A percentile compares a stretch with the other conserved stretches of the same genome.
Conservation (phyloP, 2,797 vertebrate species). For the Leptodactylus fallax region DNA sequence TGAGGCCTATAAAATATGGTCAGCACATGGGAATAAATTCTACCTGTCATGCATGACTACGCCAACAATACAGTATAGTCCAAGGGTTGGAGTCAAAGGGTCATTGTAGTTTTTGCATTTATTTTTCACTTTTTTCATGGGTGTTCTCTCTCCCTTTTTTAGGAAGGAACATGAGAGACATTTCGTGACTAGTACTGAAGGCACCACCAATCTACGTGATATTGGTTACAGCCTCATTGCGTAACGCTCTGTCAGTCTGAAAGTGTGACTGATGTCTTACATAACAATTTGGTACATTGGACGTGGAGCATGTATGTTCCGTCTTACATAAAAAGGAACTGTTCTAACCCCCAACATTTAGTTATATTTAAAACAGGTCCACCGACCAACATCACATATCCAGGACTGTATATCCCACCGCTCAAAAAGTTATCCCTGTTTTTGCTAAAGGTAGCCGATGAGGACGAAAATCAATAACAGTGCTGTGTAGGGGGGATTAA, state of each 20-base stretch:
- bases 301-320: background rate
- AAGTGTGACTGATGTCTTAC: background rate
- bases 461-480: too few relatives aligned
- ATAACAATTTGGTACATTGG: background rate
- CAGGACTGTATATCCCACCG: background rate
- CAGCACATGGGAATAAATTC: too few relatives aligned
- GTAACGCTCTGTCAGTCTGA: constrained; percentile 6
- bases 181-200: constrained; percentile 22
- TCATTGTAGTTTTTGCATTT: background rate
- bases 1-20: background rate
- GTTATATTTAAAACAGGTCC: background rate
- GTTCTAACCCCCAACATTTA: background rate
- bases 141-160: background rate
- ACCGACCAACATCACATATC: background rate
- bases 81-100: too few relatives aligned
- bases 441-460: background rate
- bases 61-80: too few relatives aligned
- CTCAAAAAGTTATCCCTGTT: background rate
- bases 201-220: background rate
- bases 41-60: too few relatives aligned
- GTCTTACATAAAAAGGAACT: background rate
- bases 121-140: background rate
- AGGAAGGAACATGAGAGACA: background rate
- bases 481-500: too few relatives aligned
- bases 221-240: constrained; percentile 39